Percentiles rank a stretch among this genome's conserved stretches.
phyloP scores from a whole-genome alignment of 2,888 invertebrate species.

The Miltochrista miniata region DNA sequence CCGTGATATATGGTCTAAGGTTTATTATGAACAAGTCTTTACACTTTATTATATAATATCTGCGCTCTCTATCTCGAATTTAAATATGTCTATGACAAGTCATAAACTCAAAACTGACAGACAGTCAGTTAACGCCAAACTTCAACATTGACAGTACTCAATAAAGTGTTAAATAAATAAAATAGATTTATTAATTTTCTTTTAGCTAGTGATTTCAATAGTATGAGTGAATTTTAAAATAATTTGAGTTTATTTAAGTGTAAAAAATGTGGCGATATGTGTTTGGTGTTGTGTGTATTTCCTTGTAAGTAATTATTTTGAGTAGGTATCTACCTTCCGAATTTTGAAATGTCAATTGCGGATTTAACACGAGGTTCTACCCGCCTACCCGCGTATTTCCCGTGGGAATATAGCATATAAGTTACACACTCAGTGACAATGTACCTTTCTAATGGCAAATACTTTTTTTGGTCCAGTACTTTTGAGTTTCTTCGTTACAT shows the following conservation, averaged over 20 bases:
- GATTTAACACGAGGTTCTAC: too few species aligned
- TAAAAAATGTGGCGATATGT: background rate
- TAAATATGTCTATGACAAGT: background rate
- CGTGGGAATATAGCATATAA: too few species aligned
- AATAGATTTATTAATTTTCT: background rate
- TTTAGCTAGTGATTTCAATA: background rate
- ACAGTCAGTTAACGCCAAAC: constrained; percentile 7
- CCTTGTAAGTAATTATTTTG: constrained; percentile 1
- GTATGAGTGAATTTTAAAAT: too few species aligned
- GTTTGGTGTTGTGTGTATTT: background rate
- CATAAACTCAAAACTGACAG: background rate
- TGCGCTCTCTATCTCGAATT: background rate
- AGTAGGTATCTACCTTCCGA: too few species aligned
- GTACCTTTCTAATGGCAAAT: too few species aligned
- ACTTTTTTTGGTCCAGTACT: too few species aligned
- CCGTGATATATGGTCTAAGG: too few species aligned
- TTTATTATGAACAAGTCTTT: constrained; percentile 12
- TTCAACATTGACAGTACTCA: constrained; percentile 2
- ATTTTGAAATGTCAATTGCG: background rate
- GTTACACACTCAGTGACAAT: too few species aligned
- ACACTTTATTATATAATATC: constrained; percentile 5
- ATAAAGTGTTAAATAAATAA: too few species aligned
- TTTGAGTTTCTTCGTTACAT: too few species aligned
- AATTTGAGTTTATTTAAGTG: background rate
- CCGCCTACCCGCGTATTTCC: too few species aligned